Conservation (phyloP, 2,888 invertebrate genomes). For the Pandemis heparana region DNA sequence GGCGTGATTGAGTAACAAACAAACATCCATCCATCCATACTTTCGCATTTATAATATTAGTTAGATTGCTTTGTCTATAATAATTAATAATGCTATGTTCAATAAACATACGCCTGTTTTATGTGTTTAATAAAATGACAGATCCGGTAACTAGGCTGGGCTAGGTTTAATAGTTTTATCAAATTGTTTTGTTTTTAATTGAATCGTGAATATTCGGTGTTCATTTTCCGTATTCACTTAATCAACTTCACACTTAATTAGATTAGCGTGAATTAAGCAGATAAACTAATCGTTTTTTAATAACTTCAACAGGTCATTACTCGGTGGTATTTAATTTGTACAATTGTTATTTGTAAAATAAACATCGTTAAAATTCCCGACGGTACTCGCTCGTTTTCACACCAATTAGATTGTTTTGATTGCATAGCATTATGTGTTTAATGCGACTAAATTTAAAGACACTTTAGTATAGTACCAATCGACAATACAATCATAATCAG, state of each 20-base stretch:
- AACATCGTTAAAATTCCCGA: background rate
- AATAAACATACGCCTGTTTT: too few relatives aligned
- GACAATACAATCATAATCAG: slow-evolving; percentile 6
- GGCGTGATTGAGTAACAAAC: too few relatives aligned
- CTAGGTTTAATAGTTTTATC: too few relatives aligned
- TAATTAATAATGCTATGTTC: too few relatives aligned
- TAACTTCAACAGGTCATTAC: background rate
- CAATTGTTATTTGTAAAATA: background rate
- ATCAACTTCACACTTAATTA: background rate
- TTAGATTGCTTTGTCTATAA: too few relatives aligned
- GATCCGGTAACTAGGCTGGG: too few relatives aligned
- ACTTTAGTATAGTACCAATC: background rate
- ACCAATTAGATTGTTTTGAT: slow-evolving; percentile 13
- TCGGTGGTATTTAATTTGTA: background rate
- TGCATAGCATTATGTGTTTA: slow-evolving; percentile 3
- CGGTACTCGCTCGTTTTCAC: background rate
- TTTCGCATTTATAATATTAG: too few relatives aligned
- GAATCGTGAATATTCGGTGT: background rate
- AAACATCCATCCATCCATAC: too few relatives aligned
- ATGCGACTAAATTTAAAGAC: slow-evolving; percentile 8
- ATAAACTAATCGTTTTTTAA: background rate
- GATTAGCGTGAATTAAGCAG: background rate
- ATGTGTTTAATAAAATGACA: too few relatives aligned
- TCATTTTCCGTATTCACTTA: background rate
- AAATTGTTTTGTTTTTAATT: too few relatives aligned